A percentile compares a stretch with the other conserved stretches of the same genome.
Conservation (phyloP, 2,797 vertebrate genomes). For the Syndactyla subalaris region DNA sequence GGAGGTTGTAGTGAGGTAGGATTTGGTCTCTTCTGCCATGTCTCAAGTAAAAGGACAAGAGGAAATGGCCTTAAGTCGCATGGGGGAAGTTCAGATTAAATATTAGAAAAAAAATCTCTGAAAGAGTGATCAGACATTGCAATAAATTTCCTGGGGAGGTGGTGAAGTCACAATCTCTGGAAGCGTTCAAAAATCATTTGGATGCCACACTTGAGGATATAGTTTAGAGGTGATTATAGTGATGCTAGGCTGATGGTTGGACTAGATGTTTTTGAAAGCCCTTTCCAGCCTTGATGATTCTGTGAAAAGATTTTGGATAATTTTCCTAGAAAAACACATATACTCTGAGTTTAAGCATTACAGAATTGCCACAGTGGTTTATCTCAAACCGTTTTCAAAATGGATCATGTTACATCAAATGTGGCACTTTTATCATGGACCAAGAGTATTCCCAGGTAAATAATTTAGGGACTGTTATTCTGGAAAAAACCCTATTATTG, state of each 20-base stretch:
- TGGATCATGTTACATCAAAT: background rate
- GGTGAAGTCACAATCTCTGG: background rate
- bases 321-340: background rate
- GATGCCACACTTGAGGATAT: background rate
- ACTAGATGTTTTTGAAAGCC: background rate
- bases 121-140: background rate
- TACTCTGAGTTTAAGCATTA: background rate
- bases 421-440: background rate
- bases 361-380: background rate
- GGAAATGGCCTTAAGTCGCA: background rate
- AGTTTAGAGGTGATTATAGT: background rate
- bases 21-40: background rate
- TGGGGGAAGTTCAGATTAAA: background rate
- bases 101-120: background rate
- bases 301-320: background rate
- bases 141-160: background rate
- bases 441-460: background rate
- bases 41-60: background rate
- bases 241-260: background rate
- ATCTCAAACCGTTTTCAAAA: background rate
- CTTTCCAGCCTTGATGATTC: background rate
- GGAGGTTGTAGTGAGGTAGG: background rate
- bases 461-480: slow-evolving; percentile 5
- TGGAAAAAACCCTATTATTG: background rate
- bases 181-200: rapidly evolving